Evolutionary conservation across 1,140 invertebrate species (phyloP).

Genomic region (Rhyzopertha dominica): DNA sequence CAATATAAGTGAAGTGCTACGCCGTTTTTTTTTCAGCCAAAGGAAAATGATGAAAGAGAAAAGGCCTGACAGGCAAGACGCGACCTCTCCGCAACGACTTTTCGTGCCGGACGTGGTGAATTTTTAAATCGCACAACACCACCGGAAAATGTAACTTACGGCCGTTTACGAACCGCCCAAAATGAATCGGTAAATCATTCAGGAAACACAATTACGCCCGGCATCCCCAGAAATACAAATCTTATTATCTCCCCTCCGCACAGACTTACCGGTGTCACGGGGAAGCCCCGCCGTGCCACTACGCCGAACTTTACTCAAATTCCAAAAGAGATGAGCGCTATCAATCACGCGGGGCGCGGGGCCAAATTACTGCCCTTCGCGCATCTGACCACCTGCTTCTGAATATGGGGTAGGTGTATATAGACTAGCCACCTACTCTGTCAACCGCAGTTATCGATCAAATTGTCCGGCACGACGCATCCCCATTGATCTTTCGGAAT

Average conservation of each 20-base stretch:
- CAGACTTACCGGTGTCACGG: constrained; percentile 8
- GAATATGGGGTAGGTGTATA: too few species aligned
- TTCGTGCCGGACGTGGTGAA: background rate
- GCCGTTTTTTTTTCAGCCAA: constrained; percentile 1
- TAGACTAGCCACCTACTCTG: background rate
- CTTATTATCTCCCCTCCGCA: constrained; percentile 28
- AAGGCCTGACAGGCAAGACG: background rate
- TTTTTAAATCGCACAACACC: constrained; percentile 1
- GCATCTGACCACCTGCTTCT: too few species aligned
- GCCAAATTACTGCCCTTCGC: too few species aligned
- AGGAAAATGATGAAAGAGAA: background rate
- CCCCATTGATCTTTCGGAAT: too few species aligned
- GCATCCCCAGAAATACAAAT: constrained; percentile 32
- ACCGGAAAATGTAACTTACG: constrained; percentile 1
- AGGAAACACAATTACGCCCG: constrained; percentile 32
- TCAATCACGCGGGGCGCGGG: constrained; percentile 1
- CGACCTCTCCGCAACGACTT: background rate
- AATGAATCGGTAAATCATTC: constrained; percentile 31
- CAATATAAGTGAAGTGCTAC: background rate
- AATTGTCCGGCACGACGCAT: background rate
- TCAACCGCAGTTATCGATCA: constrained; percentile 4
- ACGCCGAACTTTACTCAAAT: constrained; percentile 4
- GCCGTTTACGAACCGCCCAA: background rate
- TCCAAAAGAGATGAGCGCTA: constrained; percentile 4
- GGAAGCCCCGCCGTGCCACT: constrained; percentile 5